Evolutionary conservation across 2,888 invertebrate species (phyloP).

Genomic region (Stegophylla sp.): DNA sequence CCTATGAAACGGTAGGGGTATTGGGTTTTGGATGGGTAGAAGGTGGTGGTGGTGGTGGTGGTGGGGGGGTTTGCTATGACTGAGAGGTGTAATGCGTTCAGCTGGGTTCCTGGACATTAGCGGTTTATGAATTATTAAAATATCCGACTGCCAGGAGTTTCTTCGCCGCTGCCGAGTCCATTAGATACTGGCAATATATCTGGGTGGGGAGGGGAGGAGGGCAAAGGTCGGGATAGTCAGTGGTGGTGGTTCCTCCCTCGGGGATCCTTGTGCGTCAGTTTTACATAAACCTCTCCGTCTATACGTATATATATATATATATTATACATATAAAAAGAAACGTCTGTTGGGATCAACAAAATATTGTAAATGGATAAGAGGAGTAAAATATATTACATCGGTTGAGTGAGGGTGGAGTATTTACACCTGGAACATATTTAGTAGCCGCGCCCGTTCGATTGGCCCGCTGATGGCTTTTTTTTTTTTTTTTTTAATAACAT

Average conservation of each 20-base stretch:
- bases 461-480: constrained; percentile 19
- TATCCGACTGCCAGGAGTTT: constrained; percentile 49
- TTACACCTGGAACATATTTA: constrained; percentile 22
- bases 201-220: constrained; percentile 11
- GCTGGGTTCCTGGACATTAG: constrained; percentile 57
- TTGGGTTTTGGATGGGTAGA: not conserved
- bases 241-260: constrained; percentile 53
- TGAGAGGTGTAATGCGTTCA: constrained; percentile 53
- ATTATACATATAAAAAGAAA: constrained; percentile 18
- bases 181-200: constrained; percentile 60
- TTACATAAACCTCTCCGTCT: constrained; percentile 51
- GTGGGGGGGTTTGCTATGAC: not conserved
- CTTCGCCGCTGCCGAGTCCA: constrained; percentile 49
- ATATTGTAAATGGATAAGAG: constrained; percentile 51
- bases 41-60: not conserved
- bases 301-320: too few species aligned
- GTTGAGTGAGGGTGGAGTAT: not conserved
- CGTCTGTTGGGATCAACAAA: constrained; percentile 39
- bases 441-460: constrained; percentile 44
- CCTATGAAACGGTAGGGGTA: constrained; percentile 2
- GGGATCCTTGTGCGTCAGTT: constrained; percentile 33
- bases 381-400: constrained; percentile 41
- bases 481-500: constrained; percentile 32
- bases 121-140: constrained; percentile 59
- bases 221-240: constrained; percentile 41